These are phyloP conservation scores for Atherinosoma microstoma DNA, from an alignment of 2,797 vertebrate genomes.

Conservation along the genomic window DNA sequence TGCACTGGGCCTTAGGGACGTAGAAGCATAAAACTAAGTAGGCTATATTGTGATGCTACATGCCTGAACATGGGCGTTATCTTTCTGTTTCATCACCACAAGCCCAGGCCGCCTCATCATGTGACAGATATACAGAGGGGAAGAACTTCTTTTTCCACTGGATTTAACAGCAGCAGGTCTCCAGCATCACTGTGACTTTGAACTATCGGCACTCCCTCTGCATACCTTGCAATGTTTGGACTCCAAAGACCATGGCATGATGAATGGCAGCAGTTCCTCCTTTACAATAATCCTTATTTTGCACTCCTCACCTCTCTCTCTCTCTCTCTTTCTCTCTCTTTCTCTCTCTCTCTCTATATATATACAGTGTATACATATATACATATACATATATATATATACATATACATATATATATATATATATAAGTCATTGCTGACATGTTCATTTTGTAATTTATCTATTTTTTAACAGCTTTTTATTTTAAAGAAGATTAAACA, in stretches of 20 bases:
- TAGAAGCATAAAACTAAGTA: slow-evolving; percentile 33
- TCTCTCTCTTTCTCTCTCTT: no score
- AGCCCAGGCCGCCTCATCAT: slow-evolving; percentile 40
- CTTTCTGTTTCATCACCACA: slow-evolving; percentile 35
- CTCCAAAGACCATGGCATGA: slow-evolving; percentile 53
- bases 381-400: no score
- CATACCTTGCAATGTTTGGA: slow-evolving; percentile 48
- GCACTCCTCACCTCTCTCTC: slow-evolving; percentile 9
- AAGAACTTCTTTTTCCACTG: slow-evolving; percentile 41
- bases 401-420: no score
- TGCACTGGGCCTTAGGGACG: slow-evolving; percentile 12
- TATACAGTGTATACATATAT: no score
- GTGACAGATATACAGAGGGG: slow-evolving; percentile 40
- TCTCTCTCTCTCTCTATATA: no score
- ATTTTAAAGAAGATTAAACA: slow-evolving; percentile 6
- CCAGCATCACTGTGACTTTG: slow-evolving; percentile 47
- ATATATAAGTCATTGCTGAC: neutral
- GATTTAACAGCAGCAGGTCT: slow-evolving; percentile 60
- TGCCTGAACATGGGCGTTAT: slow-evolving; percentile 29
- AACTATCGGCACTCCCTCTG: slow-evolving; percentile 47
- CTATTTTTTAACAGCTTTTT: no score
- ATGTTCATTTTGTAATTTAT: neutral
- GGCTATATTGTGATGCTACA: slow-evolving; percentile 16
- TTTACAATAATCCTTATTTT: slow-evolving; percentile 36
- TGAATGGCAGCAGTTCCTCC: slow-evolving; percentile 47